Percentiles rank a stretch among this genome's conserved stretches.
These are phyloP conservation scores for Holothuria glaberrima DNA, from an alignment of 35 echinoderm and acorn worm species.

Conservation along the genomic window DNA sequence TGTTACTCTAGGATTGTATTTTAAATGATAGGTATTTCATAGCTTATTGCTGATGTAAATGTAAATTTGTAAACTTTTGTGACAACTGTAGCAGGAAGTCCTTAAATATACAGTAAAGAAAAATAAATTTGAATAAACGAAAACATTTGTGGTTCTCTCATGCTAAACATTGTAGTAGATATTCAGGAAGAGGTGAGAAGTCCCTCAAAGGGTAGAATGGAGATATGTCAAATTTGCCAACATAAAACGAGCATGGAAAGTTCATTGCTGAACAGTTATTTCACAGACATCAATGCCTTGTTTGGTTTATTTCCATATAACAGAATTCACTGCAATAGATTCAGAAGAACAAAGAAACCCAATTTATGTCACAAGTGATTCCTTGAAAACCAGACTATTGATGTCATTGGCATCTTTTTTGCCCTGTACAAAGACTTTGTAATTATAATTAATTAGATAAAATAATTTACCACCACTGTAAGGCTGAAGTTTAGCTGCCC, in stretches of 20 bases:
- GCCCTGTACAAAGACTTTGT: slow-evolving; percentile 39
- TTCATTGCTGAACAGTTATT: neutral
- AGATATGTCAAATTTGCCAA: slow-evolving; percentile 11
- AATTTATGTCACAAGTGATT: slow-evolving; percentile 43
- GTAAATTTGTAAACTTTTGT: neutral
- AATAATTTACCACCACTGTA: too few species aligned
- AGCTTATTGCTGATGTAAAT: neutral
- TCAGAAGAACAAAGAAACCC: slow-evolving; percentile 28
- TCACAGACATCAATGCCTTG: slow-evolving; percentile 5
- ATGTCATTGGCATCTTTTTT: neutral
- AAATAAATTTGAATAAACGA: neutral
- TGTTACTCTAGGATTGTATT: neutral
- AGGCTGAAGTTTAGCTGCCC: too few species aligned
- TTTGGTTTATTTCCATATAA: neutral
- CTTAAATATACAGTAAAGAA: too few species aligned
- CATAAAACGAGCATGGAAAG: neutral
- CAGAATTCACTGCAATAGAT: neutral
- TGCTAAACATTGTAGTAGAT: too few species aligned
- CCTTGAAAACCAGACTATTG: neutral
- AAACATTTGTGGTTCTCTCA: neutral
- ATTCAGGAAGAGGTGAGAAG: too few species aligned
- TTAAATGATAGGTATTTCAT: neutral
- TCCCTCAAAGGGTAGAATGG: neutral
- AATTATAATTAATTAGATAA: slow-evolving; percentile 19
- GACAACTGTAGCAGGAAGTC: neutral